Evolutionary conservation across 2,113 vertebrate genomes (phyloP).

Genomic region (Clarias magur): DNA sequence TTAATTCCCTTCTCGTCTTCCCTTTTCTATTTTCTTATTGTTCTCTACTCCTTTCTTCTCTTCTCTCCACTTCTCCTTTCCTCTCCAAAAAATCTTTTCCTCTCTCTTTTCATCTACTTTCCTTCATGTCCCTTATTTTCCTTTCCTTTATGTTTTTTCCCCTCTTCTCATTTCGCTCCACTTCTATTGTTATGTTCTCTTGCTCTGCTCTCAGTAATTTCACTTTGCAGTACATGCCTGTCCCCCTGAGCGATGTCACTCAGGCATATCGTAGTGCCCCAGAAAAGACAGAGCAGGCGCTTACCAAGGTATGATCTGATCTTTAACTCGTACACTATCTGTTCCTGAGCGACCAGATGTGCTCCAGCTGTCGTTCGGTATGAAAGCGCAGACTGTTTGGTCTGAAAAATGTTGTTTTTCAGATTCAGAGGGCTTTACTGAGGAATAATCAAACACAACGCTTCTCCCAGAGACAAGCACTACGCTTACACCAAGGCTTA

Average conservation of each 20-base stretch:
- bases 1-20: background rate
- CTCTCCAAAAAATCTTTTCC: conserved; percentile 13
- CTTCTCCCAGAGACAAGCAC: conserved; percentile 85
- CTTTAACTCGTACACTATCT: background rate
- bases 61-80: background rate
- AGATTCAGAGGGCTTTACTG: conserved; percentile 88
- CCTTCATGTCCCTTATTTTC: background rate
- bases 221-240: conserved; percentile 88
- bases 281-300: conserved; percentile 83
- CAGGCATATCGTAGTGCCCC: conserved; percentile 84
- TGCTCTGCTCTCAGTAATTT: conserved; percentile 80
- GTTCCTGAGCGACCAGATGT: background rate
- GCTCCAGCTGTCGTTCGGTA: background rate
- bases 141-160: background rate
- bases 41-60: background rate
- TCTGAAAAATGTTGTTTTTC: conserved; percentile 16
- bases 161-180: background rate
- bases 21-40: background rate
- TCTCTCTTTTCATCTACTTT: background rate
- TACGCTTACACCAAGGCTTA: conserved; percentile 88
- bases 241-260: conserved; percentile 85
- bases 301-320: conserved; percentile 79
- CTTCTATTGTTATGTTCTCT: background rate
- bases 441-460: conserved; percentile 89
- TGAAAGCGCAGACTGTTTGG: background rate